These are phyloP conservation scores for Rhea pennata DNA, from an alignment of 2,113 vertebrate genomes.

Conservation along the genomic window DNA sequence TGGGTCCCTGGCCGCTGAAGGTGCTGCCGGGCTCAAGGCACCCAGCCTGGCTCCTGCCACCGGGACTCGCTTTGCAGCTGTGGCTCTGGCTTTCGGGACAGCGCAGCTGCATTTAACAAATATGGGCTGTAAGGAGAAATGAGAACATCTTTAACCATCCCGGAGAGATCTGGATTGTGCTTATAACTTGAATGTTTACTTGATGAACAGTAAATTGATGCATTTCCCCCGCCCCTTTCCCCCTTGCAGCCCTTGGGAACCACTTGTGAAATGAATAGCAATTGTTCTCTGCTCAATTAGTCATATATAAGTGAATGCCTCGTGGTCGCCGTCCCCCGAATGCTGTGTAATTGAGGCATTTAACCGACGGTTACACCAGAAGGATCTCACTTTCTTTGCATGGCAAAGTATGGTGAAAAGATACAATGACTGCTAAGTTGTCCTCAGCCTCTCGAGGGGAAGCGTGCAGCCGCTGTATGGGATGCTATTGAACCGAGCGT, in stretches of 20 bases:
- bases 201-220: slow-evolving; percentile 20
- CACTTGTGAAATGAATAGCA: slow-evolving; percentile 43
- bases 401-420: background rate
- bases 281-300: slow-evolving; percentile 41
- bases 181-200: slow-evolving; percentile 27
- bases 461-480: background rate
- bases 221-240: background rate
- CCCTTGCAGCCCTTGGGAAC: slow-evolving; percentile 15
- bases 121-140: background rate
- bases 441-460: background rate
- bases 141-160: slow-evolving; percentile 8
- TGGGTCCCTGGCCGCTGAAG: background rate
- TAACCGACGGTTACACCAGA: background rate
- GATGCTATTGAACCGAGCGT: background rate
- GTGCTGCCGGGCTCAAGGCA: background rate
- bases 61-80: background rate
- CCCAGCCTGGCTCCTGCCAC: background rate
- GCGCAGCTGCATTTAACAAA: background rate
- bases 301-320: background rate
- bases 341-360: background rate
- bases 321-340: background rate
- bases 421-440: background rate
- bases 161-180: background rate
- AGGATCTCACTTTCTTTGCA: slow-evolving; percentile 13
- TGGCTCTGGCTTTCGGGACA: accelerated